Evolutionary conservation across 2,888 invertebrate genomes (phyloP).

Genomic region (Meteorus colon): DNA sequence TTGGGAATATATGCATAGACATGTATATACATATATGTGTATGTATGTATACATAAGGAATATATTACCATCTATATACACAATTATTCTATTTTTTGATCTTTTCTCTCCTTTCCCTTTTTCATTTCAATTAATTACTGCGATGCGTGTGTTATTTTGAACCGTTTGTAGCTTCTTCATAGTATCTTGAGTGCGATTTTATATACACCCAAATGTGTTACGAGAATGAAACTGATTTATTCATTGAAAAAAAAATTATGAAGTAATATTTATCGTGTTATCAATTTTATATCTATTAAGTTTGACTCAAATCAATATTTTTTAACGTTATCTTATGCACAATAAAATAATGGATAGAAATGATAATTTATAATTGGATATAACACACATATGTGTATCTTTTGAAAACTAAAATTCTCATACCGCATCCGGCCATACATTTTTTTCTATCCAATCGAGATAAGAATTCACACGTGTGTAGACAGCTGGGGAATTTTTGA

Average conservation of each 20-base stretch:
- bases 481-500: constrained; percentile 70
- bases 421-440: constrained; percentile 66
- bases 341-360: background rate
- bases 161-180: background rate
- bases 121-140: background rate
- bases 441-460: constrained; percentile 72
- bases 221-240: background rate
- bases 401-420: background rate
- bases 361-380: background rate
- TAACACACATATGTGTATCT: background rate
- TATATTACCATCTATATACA: background rate
- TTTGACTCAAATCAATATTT: background rate
- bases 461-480: constrained; percentile 71
- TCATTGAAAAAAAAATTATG: background rate
- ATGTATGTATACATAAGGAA: no score
- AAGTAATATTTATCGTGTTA: background rate
- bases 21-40: constrained; percentile 8
- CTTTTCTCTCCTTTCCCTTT: background rate
- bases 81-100: constrained; percentile 18
- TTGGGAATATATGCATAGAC: background rate
- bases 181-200: background rate
- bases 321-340: background rate
- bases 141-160: background rate
- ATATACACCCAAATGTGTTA: background rate
- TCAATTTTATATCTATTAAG: background rate